Base-by-base conservation (phyloP, 2,797 vertebrate genomes). In the Babyrousa celebensis region DNA sequence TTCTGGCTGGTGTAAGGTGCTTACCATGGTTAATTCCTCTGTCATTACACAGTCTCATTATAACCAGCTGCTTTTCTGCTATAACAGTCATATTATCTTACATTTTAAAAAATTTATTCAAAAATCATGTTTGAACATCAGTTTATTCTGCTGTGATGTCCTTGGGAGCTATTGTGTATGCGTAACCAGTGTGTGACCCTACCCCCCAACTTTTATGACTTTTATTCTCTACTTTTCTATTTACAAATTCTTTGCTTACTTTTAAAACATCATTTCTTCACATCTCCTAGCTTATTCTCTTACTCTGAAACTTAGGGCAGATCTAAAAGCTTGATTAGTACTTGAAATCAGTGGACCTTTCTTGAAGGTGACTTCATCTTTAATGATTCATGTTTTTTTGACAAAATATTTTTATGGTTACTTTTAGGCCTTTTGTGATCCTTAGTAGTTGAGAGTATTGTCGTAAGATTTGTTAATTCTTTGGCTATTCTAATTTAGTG, bases 21-120 rank as follows among this genome's bases (percentile, higher is more conserved):
- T 86, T 96, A 78, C 16, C 12, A n/a, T 58, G 32, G 78, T 60
- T 89, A 84, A 92, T 89, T 89, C 87, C 17, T 82, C 18, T 7
- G 52, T 93, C 60, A 62, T 89, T 78, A 94, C 63, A 78, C 79
- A 93, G 48, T n/a, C 48, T 97, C 1, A 25, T 86, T 90, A 12
- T 58, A 83, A 27, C 12, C 70, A 68, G 65, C 54, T 86, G 75
- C 29, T 95, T 91, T 65, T 96, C 29, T 87, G 54, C 40, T 94
- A 21, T 60, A 65, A 74, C 95, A 83, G 58, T 87, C 32, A 96
- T 71, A 72, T 89, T 87, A 70, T 63, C 20, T 63, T 93, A 86
- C 83, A 62, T 89, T 89, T 17, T 12, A 3, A 86, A 91, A 48
- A 65, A 60, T 75, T 32, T 43, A 85, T 65, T 71, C 63, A 32